Base-by-base conservation (phyloP, 2,113 vertebrate species). In the Fukomys damarensis region DNA sequence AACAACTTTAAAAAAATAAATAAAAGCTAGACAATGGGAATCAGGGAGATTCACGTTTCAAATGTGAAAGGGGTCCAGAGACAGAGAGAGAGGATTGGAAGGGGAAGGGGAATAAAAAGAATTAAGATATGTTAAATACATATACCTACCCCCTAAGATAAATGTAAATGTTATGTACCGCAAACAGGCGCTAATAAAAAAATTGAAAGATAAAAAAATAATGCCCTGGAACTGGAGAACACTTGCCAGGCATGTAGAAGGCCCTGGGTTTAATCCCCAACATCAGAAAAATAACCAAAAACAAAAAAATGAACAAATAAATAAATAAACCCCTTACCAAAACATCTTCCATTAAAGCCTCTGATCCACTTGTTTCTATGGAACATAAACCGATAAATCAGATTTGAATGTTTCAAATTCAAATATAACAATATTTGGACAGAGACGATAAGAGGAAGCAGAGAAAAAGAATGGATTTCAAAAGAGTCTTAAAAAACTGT, bases 371-470 rank as follows among this genome's bases (percentile, higher is more conserved):
- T 84, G 30, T 77, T 93, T 87, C 63, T 49, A 10, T 66, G 14
- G 43, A 63, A 41, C 32, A 68, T 6, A 61, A 3, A 56, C 30
- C 76, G 28, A 86, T 2, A 68, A 81, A 77, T 89, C 54, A 86
- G 28, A 82, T 20, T 32, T 86, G 65, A 91, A 35, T 46, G 63
- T 79, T 91, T 24, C 86, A 79, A 89, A 94, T 72, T 24, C 30
- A 0, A 41, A 30, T n/a, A 24, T 20, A 88, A 87, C 63, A 77
- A 63, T n/a, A 52, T 30, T 5, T 90, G 84, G 74, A 26, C n/a
- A 92, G 82, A 77, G 79, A 91, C 93, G 52, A 77, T 26, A 95
- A 89, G 77, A 81, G n/a, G 20, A 95, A 89, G 65, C 35, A 72
- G 5, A 35, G 32, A 12, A 58, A 66, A 74, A 59, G 26, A 72